phyloP scores from a whole-genome alignment of 2,797 vertebrate species.

The Pitangus sulphuratus region DNA sequence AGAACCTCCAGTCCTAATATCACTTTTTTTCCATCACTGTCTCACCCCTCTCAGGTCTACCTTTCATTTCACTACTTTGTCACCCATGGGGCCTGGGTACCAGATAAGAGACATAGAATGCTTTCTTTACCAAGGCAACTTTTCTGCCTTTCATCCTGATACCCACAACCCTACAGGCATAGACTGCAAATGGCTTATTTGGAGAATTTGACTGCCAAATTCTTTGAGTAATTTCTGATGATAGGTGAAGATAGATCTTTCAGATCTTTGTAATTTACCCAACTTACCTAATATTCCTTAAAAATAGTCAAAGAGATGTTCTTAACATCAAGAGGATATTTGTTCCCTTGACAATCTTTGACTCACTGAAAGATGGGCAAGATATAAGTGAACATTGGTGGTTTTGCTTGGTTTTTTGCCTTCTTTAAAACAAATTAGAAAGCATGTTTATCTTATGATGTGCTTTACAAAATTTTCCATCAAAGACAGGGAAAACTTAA shows the following conservation, averaged over 20 bases:
- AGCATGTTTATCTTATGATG: not conserved
- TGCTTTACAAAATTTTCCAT: not conserved
- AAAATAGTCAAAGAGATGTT: not conserved
- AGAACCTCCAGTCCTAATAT: not conserved
- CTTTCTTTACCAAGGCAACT: not conserved
- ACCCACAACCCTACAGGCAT: not conserved
- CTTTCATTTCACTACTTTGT: not conserved
- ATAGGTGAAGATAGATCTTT: not conserved
- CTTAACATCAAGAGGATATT: not conserved
- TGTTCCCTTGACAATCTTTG: not conserved
- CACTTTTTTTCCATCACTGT: not conserved
- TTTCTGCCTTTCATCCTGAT: not conserved
- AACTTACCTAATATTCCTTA: not conserved
- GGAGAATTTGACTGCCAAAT: not conserved
- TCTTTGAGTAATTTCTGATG: not conserved
- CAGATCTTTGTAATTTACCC: not conserved
- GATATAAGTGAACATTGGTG: not conserved
- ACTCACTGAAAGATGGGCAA: not conserved
- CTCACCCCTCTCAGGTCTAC: not conserved
- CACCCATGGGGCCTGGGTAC: not conserved
- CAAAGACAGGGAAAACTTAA: not conserved
- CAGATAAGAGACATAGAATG: not conserved
- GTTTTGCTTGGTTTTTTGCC: fast-evolving
- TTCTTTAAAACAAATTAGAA: not conserved
- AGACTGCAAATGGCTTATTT: not conserved